Percentiles rank a stretch among this genome's conserved stretches.
phyloP scores from a whole-genome alignment of 2,888 invertebrate species.

The Zelleria hepariella region DNA sequence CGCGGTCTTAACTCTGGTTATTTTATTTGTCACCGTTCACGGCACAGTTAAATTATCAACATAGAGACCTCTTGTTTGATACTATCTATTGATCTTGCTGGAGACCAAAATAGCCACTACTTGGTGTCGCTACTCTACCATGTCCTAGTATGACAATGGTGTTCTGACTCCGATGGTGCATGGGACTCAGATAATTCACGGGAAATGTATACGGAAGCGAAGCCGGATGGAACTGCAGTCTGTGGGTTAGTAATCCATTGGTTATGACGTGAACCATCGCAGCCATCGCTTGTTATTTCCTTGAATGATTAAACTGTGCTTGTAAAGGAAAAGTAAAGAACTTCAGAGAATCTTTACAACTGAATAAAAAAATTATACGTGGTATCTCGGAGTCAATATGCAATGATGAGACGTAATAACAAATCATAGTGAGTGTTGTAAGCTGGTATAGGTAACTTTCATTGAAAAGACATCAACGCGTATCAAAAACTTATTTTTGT shows the following conservation, averaged over 20 bases:
- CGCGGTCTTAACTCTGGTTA: conserved; percentile 17
- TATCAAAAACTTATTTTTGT: neutral
- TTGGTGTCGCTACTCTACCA: neutral
- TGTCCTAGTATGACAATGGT: neutral
- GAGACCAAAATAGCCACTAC: neutral
- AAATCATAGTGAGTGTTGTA: neutral
- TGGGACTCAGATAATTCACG: conserved; percentile 40
- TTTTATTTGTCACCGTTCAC: conserved; percentile 28
- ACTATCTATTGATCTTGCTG: neutral
- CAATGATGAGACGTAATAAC: neutral
- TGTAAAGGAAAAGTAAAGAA: neutral
- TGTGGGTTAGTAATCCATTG: neutral
- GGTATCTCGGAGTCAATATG: no score
- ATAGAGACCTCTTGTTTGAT: neutral
- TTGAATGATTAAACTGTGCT: neutral
- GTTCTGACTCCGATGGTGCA: conserved; percentile 50
- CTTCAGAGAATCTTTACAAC: neutral
- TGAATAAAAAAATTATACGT: no score
- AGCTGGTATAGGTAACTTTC: neutral
- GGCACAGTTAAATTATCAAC: conserved; percentile 9
- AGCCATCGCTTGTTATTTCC: no score
- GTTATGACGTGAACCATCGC: neutral
- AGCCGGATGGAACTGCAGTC: conserved; percentile 15
- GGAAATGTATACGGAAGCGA: conserved; percentile 24
- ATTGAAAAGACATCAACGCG: conserved; percentile 3